phyloP scores from a whole-genome alignment of 92 coral and sea anemone genomes.

The Pocillopora meandrina region DNA sequence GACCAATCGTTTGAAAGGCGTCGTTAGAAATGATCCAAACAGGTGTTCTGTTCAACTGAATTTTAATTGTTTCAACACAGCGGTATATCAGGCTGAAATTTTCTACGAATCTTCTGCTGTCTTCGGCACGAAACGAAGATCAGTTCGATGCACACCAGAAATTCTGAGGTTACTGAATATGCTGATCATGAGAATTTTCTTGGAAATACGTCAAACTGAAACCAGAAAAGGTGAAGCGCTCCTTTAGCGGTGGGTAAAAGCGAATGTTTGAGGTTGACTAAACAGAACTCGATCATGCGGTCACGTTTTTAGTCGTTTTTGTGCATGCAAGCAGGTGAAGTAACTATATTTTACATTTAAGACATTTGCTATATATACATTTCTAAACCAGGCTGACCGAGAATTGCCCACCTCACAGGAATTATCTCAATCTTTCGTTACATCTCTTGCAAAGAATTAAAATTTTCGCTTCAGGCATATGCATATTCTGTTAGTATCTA shows the following conservation, averaged over 20 bases:
- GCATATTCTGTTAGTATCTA: background rate
- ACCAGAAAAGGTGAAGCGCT: background rate
- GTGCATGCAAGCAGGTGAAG: background rate
- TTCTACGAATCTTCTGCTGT: slow-evolving; percentile 3
- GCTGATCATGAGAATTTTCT: background rate
- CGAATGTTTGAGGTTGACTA: background rate
- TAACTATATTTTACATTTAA: too few species aligned
- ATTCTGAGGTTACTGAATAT: background rate
- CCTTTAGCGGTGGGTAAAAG: slow-evolving; percentile 6
- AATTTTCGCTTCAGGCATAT: background rate
- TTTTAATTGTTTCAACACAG: slow-evolving; percentile 7
- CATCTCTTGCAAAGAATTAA: too few species aligned
- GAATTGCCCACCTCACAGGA: too few species aligned
- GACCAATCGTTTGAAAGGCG: slow-evolving; percentile 18
- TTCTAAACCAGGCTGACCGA: too few species aligned
- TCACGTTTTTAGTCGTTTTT: background rate
- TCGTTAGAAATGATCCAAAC: background rate
- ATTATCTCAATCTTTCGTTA: too few species aligned
- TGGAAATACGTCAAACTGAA: background rate
- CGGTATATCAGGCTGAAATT: background rate
- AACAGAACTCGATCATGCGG: background rate
- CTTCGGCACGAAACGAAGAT: background rate
- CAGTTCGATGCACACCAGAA: background rate
- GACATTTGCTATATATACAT: too few species aligned
- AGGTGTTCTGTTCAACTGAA: slow-evolving; percentile 19